Base-by-base conservation (phyloP, 2,888 invertebrate species). In the Synanthedon myopaeformis region DNA sequence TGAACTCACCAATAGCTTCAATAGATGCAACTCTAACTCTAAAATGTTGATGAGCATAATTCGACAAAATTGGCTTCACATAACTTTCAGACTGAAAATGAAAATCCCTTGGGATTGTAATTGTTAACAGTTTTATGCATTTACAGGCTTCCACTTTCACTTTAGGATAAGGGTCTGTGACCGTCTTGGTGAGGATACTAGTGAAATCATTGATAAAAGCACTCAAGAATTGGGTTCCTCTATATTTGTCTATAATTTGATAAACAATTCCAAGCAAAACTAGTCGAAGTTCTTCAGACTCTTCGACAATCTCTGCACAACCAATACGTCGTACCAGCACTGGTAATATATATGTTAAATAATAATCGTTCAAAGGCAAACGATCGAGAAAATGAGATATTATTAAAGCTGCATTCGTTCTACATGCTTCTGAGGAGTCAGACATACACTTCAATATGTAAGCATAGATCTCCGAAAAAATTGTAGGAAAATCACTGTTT, bases 11-110 rank as follows among this genome's bases (percentile, higher is more conserved):
- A 58, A 96, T 90, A 50, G 95, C 92, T 71, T 89, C 89, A 11
- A 97, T 83, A 13, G 94, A 92, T 48, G 92, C 90, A 12, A 93
- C 90, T 56, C 97, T 87, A 49, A 96, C 93, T 78, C 91, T 92
- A 56, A 92, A 94, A 75, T 96, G 95, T 67, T 96, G 96, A 76
- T 97, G 96, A 35, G 90, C 84, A 63, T 95, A 90, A 68, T 93
- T 92, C 3, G 86, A 79, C 49, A 95, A 74, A 1, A 96, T 84
- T 0, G 96, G 94, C 62, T 92, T 91, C 0, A 94, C 89, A 58
- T 96, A 88, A 45, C 81, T 89, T 64, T 95, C 94, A 0, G 93
- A 92, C 62, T 92, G 92, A 58, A 91, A 86, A 66, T 94, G 93
- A 72, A 97, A 94, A 66, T 93, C 90, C 56, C 86, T 82, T 0